Conservation (phyloP, 2,888 invertebrate genomes). For the Drosophila anomelani region DNA sequence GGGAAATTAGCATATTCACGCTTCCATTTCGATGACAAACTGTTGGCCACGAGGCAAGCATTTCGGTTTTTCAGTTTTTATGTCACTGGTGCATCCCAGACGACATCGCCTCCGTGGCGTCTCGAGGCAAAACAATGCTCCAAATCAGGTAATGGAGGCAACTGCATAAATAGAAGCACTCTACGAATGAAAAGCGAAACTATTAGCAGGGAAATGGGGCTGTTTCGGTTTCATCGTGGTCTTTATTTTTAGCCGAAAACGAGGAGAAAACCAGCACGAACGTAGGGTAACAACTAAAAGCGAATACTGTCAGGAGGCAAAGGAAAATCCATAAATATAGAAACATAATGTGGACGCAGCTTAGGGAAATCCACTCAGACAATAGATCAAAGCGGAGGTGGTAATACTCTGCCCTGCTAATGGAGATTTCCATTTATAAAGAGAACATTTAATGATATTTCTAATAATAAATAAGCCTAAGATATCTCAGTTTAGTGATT, state of each 20-base stretch:
- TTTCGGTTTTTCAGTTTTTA: constrained; percentile 23
- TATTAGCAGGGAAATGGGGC: constrained; percentile 54
- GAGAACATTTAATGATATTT: constrained; percentile 2
- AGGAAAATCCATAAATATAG: constrained; percentile 48
- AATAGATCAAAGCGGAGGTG: constrained; percentile 23
- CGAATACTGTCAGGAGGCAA: constrained; percentile 55
- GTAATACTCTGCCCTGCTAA: constrained; percentile 23
- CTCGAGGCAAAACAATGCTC: constrained; percentile 23
- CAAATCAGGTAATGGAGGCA: constrained; percentile 31
- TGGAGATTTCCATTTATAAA: not conserved
- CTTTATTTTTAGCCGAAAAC: constrained; percentile 62
- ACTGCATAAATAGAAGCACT: constrained; percentile 41
- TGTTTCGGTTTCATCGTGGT: constrained; percentile 39
- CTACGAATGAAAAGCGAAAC: constrained; percentile 71
- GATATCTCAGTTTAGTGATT: not conserved
- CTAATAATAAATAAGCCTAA: constrained; percentile 5
- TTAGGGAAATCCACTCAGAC: constrained; percentile 5
- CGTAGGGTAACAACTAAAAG: constrained; percentile 22
- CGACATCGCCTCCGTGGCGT: not conserved
- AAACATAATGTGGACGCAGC: constrained; percentile 49
- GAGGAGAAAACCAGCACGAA: constrained; percentile 35
- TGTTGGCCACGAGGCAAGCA: constrained; percentile 47
- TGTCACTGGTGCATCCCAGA: constrained; percentile 18
- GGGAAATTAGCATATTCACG: constrained; percentile 71
- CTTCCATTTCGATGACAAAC: constrained; percentile 57